Base-by-base conservation (phyloP, 2,888 invertebrate genomes). In the Teleogryllus oceanicus region DNA sequence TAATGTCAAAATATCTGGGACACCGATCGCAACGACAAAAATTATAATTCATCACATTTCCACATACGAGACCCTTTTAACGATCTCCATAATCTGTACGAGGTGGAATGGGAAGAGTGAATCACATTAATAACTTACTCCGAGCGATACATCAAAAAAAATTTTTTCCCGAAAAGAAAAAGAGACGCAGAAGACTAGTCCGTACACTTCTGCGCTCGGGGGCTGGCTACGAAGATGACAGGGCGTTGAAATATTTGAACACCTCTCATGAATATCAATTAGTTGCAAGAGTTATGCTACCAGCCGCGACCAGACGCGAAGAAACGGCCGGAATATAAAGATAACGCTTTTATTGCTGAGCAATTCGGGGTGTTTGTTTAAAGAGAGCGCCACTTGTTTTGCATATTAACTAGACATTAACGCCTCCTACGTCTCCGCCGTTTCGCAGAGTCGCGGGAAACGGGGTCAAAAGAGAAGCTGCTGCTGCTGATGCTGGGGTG, bases 251-350 rank as follows among this genome's bases (percentile, higher is more conserved):
- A 62, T 62, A 62, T 62, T 62, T 62, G 62, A 62, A 62, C 62
- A 62, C 62, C 62, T 62, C 62, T 62, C 62, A 62, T 62, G 62
- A 62, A 62, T 62, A 62, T 62, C 62, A 62, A 62, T 62, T 62
- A 62, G 62, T 16, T 62, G 16, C n/a, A 62, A 62, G 62, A 62
- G 62, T 62, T 62, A 62, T 62, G 62, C 62, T n/a, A n/a, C 62
- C 16, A 62, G 62, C 16, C 62, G 62, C 13, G 62, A n/a, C 62
- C 62, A 62, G 62, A 62, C 13, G 62, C 13, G 62, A 62, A 62
- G 62, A 62, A 62, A 62, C 62, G 62, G 62, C n/a, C 62, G 62
- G 62, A 62, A 62, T 62, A 62, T 62, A 62, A 62, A 62, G 62
- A 62, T 62, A 62, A 62, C 62, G 62, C 62, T 62, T 62, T 62